phyloP scores from a whole-genome alignment of 2,113 vertebrate species.

The Erpornis zantholeuca region DNA sequence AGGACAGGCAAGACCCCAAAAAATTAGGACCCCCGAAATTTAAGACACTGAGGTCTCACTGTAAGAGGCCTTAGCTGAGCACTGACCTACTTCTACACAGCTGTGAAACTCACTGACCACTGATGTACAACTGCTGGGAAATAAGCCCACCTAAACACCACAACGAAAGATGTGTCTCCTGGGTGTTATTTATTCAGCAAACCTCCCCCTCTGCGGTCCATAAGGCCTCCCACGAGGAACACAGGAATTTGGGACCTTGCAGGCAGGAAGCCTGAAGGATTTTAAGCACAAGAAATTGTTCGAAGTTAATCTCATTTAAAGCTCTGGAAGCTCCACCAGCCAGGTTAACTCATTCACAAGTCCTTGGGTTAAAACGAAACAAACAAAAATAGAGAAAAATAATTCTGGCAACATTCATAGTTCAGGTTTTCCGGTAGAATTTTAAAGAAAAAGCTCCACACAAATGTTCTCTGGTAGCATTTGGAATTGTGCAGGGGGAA shows the following conservation, averaged over 20 bases:
- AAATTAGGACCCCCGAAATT: background rate
- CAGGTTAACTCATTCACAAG: background rate
- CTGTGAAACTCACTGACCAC: background rate
- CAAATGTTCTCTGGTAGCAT: accelerated
- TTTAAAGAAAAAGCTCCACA: background rate
- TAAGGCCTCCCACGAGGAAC: background rate
- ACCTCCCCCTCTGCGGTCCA: background rate
- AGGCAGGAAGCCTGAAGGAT: background rate
- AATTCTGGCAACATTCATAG: background rate
- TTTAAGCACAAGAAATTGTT: background rate
- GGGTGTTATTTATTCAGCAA: background rate
- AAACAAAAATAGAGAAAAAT: too few species aligned
- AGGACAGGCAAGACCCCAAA: background rate
- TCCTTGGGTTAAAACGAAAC: background rate
- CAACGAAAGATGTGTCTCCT: background rate
- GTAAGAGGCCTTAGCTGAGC: background rate
- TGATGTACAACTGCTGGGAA: background rate
- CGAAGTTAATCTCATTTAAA: background rate
- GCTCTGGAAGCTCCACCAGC: background rate
- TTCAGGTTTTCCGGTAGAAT: background rate
- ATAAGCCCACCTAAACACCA: background rate
- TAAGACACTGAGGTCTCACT: background rate
- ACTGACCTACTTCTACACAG: background rate
- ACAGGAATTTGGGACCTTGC: background rate
- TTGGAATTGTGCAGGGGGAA: background rate